Conservation (phyloP, 1,140 invertebrate genomes). For the Drosophila sechellia region DNA sequence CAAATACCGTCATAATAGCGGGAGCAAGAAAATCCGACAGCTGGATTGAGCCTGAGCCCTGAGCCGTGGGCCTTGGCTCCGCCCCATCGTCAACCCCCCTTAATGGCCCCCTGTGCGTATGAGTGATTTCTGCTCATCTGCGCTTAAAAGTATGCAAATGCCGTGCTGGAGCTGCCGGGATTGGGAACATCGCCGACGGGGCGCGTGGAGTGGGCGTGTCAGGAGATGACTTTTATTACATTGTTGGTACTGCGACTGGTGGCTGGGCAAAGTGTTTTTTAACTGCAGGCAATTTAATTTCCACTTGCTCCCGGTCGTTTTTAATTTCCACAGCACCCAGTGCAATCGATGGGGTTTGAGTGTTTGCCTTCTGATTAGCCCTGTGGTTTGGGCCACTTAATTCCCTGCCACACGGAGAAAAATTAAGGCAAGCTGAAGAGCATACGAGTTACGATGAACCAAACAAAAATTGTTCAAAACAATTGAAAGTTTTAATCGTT, state of each 20-base stretch:
- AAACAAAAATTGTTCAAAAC: no score
- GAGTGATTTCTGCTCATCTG: constrained; percentile 79
- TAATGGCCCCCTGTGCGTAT: constrained; percentile 69
- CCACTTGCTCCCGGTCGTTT: constrained; percentile 45
- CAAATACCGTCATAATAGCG: constrained; percentile 83
- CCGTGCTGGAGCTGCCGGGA: constrained; percentile 37
- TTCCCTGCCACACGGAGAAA: constrained; percentile 9
- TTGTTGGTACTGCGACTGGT: constrained; percentile 36
- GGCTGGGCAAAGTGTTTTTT: constrained; percentile 66
- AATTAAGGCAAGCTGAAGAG: background rate
- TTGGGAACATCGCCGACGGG: background rate
- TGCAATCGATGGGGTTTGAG: constrained; percentile 58
- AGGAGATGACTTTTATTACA: constrained; percentile 68
- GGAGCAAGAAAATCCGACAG: constrained; percentile 64
- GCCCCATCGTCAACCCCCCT: constrained; percentile 37
- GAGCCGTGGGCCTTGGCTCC: constrained; percentile 54
- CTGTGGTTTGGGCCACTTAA: constrained; percentile 26
- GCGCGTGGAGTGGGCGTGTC: constrained; percentile 51
- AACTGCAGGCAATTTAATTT: constrained; percentile 83
- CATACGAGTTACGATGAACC: no score
- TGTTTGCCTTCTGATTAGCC: constrained; percentile 64
- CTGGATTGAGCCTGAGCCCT: constrained; percentile 33
- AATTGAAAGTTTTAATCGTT: no score
- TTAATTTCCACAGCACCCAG: constrained; percentile 58
- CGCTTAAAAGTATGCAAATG: constrained; percentile 82